Evolutionary conservation across 1,140 invertebrate genomes (phyloP), one percentile per base, ranked within the genome.

Genomic region (Gonioctena quinquepunctata): DNA sequence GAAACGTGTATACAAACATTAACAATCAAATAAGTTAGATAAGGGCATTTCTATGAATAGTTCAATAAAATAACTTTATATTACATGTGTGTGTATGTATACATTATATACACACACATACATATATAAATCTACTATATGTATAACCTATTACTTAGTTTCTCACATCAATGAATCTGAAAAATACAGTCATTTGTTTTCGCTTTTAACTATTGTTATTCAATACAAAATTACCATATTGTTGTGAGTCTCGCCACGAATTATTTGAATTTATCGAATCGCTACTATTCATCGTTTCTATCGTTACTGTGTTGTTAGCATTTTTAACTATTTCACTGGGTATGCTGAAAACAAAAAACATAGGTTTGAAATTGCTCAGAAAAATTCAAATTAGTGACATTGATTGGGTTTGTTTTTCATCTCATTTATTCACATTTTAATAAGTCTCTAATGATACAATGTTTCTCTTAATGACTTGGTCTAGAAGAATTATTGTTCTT

Each of bases 291-390:
- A 84, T 75, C 52, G 79, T 79, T 67, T 83, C 83, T 68, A 76
- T 76, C 22, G 77, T 77, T 66, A 84, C 76, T 73, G 84, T 85
- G 72, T 84, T 84, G 80, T n/a, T n/a, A n/a, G 84, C 87, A 84
- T 87, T 87, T 83, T 86, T 88, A 77, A 88, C 81, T 75, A 85
- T 83, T 76, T 89, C 87, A 82, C 87, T 79, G 66, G 79, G 76
- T 71, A 82, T 82, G 72, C 81, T 82, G 74, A 69, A 82, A 82
- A 66, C 2, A 52, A 33, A 68, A 57, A 70, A 26, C 18, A 42
- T 16, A n/a, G n/a, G n/a, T n/a, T n/a, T n/a, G n/a, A n/a, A n/a
- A n/a, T n/a, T n/a, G n/a, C n/a, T n/a, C n/a, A n/a, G n/a, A n/a
- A n/a, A n/a, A n/a, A n/a, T n/a, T n/a, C n/a, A n/a, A n/a, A n/a